Base-by-base conservation (phyloP, 2,888 invertebrate species). In the Serripes groenlandicus region DNA sequence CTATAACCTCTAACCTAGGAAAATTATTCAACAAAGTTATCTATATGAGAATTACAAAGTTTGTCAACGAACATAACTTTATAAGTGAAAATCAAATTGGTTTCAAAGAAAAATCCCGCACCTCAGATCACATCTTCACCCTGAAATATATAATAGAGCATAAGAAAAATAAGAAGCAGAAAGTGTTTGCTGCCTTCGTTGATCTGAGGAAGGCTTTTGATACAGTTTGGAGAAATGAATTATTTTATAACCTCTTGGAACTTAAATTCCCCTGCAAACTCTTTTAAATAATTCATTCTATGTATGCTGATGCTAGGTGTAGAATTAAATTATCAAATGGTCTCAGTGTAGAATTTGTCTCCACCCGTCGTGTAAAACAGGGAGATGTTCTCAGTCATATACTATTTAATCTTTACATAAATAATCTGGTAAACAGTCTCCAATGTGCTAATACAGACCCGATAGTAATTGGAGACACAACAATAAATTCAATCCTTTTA, bases 151-250 rank as follows among this genome's bases (percentile, higher is more conserved):
- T 80, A 34, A 80, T 75, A 49, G 72, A 75, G 2, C 54, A 75
- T 28, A 66, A 66, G 26, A 75, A 71, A 56, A 54, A 54, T 34
- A 52, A 69, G 49, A 54, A 28, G 15, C 60, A 60, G 52, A 75
- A 80, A 35, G 56, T 75, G n/a, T 80, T 62, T 66, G 68, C 75
- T 28, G 49, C 62, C 26, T 77, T 81, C 56, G 73, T 81, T 32
- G 81, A 77, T 60, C 49, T 81, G n/a, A 18, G 52, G 21, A 81
- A 76, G 73, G 81, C 81, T 9, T 81, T 77, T 74, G 77, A 81
- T 49, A 73, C 81, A 54, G 58, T 81, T n/a, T 77, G 73, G 76
- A 64, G 73, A 42, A 26, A 23, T 28, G 81, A 77, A 15, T 42
- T 80, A 71, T 64, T 70, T 26, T 32, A 35, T 58, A 72, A 58